These are phyloP conservation scores for Notechis scutatus DNA, from an alignment of 2,113 vertebrate species.

Conservation along the genomic window DNA sequence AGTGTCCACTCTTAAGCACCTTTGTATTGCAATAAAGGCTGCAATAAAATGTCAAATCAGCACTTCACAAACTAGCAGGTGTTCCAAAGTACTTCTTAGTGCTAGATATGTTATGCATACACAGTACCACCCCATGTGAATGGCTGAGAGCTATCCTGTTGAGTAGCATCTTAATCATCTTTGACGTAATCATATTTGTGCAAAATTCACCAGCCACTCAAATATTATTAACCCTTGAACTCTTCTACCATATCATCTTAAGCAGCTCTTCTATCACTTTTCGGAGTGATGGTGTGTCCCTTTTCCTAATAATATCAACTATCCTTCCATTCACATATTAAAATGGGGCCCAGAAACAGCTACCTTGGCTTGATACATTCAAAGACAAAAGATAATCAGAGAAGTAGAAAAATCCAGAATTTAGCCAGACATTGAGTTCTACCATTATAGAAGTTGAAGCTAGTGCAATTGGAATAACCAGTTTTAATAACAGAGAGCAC, in stretches of 20 bases:
- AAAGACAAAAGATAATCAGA: not conserved
- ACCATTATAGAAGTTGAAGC: not conserved
- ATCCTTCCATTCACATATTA: not conserved
- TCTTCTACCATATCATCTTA: not conserved
- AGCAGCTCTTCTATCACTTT: not conserved
- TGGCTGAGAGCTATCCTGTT: not conserved
- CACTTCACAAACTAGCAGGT: slow-evolving; percentile 5
- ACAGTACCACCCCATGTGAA: not conserved
- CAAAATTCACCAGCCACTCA: not conserved
- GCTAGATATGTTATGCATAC: not conserved
- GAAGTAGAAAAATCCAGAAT: not conserved
- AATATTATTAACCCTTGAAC: not conserved
- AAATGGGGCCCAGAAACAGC: not conserved
- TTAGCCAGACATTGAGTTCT: not conserved
- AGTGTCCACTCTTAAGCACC: not conserved
- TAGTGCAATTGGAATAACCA: not conserved
- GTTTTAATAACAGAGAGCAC: not conserved
- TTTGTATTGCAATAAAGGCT: not conserved
- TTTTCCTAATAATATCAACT: not conserved
- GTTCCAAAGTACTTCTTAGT: slow-evolving; percentile 3
- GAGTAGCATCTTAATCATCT: not conserved
- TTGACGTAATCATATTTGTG: not conserved
- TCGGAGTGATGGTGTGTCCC: not conserved
- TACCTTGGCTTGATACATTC: not conserved
- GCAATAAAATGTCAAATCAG: not conserved